Conservation (phyloP, 1,140 invertebrate species). For the Hesperophylax magnus region DNA sequence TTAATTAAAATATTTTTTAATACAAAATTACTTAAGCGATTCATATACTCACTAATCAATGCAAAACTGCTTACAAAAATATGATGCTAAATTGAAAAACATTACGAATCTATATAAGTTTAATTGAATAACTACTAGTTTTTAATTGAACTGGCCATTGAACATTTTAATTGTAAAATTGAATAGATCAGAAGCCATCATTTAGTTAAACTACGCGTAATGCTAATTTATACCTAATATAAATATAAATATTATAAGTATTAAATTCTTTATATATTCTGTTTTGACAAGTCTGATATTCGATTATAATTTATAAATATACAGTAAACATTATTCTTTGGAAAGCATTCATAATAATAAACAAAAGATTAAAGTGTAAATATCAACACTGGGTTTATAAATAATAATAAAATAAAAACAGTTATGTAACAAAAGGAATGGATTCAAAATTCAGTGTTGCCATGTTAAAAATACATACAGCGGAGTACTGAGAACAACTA, state of each 20-base stretch:
- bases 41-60: constrained; percentile 31
- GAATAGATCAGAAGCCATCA: constrained; percentile 12
- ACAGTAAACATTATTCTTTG: constrained; percentile 22
- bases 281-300: constrained; percentile 10
- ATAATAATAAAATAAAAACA: neutral
- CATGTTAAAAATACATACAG: too few species aligned
- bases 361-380: neutral
- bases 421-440: constrained; percentile 5
- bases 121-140: constrained; percentile 14
- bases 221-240: constrained; percentile 13
- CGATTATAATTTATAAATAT: constrained; percentile 2
- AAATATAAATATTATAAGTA: constrained; percentile 16
- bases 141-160: constrained; percentile 25
- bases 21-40: constrained; percentile 16
- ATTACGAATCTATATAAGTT: constrained; percentile 1
- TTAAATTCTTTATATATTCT: neutral
- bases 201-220: neutral
- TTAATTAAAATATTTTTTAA: constrained; percentile 28
- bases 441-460: neutral
- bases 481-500: too few species aligned
- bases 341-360: constrained; percentile 9
- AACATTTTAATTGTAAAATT: constrained; percentile 16
- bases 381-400: constrained; percentile 8
- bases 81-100: constrained; percentile 31
- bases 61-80: constrained; percentile 40